Evolutionary conservation across 2,888 invertebrate genomes (phyloP), one percentile per base, ranked within the genome.

Genomic region (Netelia inedita): DNA sequence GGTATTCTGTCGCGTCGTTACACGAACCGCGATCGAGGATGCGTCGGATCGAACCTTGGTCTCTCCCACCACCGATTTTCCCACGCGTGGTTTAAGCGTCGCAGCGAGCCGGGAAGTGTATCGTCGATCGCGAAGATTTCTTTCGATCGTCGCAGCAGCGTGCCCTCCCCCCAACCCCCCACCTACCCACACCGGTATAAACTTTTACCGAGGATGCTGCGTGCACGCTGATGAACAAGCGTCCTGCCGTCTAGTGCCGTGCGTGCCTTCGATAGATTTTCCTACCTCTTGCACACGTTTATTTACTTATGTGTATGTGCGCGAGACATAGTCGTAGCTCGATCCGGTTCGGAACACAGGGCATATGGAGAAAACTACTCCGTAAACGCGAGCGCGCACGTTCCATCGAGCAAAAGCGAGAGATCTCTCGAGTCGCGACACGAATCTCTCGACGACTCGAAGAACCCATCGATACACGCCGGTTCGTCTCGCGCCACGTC

Each of bases 31-130:
- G 41, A 66, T 80, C 57, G 66, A 73, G 53, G 23, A 50, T 61
- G 21, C 19, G 68, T 19, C 16, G 50, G 73, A 68, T 68, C 68
- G 57, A 68, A 73, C 59, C 53, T 19, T 35, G 35, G 72, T 88
- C 90, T 88, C 90, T 91, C 90, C 91, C 91, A 90, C 91, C 87
- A 90, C 88, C 53, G 80, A 88, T 78, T 91, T 91, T 92, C 91
- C 90, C 91, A 92, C 90, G 91, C 91, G 90, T 89, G 90, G 85
- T 88, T 71, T 78, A 89, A 88, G 87, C 89, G 79, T 84, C 86
- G 83, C 87, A 88, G 86, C 46, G 23, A 23, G 43, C 65, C 19
- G 21, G 63, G 23, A 41, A 85, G 86, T 87, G 86, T 88, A 90
- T 89, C 89, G 87, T 88, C 66, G 35, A 59, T 66, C 19, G 19